A percentile compares a stretch with the other conserved stretches of the same genome.
These are phyloP conservation scores for Megaustenia siamemsis DNA, from an alignment of 2,888 invertebrate genomes.

Conservation along the genomic window DNA sequence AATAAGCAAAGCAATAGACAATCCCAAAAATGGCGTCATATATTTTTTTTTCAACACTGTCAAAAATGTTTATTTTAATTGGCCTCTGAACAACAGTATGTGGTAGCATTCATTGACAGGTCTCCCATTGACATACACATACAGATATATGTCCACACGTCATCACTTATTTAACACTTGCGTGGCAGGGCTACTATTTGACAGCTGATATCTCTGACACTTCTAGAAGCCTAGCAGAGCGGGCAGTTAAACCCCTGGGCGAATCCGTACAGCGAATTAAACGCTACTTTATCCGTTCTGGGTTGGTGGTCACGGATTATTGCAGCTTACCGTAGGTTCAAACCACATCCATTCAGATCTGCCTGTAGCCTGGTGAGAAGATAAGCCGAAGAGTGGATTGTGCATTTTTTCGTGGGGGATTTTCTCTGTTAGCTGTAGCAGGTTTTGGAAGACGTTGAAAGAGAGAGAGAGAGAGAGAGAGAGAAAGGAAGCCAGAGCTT, in stretches of 20 bases:
- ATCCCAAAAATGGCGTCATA: too few species aligned
- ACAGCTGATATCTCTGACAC: not conserved
- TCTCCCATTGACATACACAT: too few species aligned
- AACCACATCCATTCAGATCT: not conserved
- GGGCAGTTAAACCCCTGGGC: not conserved
- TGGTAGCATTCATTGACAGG: too few species aligned
- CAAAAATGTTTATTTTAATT: too few species aligned
- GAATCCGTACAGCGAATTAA: not conserved
- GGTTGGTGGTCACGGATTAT: conserved; percentile 1
- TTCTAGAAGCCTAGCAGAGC: not conserved
- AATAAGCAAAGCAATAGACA: too few species aligned
- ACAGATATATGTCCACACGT: not conserved
- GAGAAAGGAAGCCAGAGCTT: too few species aligned
- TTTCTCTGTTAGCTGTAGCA: not conserved
- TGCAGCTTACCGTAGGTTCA: not conserved
- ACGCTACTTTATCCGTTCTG: not conserved
- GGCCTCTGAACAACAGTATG: too few species aligned
- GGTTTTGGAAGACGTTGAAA: too few species aligned
- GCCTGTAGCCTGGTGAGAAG: not conserved
- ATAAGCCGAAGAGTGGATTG: not conserved
- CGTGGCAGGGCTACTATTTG: not conserved
- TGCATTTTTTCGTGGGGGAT: too few species aligned
- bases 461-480: too few species aligned
- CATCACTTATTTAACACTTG: not conserved
- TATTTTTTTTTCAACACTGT: too few species aligned